phyloP scores from a whole-genome alignment of 2,888 invertebrate species.

The Machimus atricapillus region DNA sequence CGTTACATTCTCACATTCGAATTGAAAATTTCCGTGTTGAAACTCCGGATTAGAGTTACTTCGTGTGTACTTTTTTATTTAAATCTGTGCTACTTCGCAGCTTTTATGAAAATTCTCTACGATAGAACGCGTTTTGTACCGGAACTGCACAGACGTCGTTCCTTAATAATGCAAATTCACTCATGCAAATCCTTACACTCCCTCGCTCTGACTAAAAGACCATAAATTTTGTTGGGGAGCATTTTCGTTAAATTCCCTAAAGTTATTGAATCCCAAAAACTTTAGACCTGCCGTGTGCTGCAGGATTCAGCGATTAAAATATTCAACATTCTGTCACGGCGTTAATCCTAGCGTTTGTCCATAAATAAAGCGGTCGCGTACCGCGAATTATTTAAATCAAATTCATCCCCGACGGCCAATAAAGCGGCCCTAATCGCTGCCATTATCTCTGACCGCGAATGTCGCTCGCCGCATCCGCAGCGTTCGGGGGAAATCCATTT shows the following conservation, averaged over 20 bases:
- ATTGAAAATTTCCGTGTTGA: background rate
- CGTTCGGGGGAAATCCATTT: background rate
- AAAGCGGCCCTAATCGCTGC: background rate
- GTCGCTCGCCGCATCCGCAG: background rate
- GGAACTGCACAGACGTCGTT: background rate
- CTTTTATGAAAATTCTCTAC: background rate
- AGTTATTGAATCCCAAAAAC: background rate
- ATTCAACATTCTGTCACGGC: background rate
- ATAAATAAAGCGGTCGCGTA: background rate
- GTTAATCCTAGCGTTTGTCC: background rate
- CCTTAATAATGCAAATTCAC: background rate
- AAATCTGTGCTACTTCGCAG: background rate
- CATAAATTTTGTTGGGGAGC: background rate
- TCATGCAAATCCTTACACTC: background rate
- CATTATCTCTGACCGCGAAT: background rate
- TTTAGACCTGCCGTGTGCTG: background rate
- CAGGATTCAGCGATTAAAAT: background rate
- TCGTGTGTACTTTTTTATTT: background rate
- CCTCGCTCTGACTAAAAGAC: background rate
- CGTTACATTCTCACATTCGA: background rate
- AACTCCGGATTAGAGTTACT: background rate
- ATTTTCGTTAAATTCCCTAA: background rate
- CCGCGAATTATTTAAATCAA: background rate
- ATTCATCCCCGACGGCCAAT: background rate
- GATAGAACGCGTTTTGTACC: background rate